Evolutionary conservation across 2,888 invertebrate species (phyloP).

Genomic region (Capitulum mitella): DNA sequence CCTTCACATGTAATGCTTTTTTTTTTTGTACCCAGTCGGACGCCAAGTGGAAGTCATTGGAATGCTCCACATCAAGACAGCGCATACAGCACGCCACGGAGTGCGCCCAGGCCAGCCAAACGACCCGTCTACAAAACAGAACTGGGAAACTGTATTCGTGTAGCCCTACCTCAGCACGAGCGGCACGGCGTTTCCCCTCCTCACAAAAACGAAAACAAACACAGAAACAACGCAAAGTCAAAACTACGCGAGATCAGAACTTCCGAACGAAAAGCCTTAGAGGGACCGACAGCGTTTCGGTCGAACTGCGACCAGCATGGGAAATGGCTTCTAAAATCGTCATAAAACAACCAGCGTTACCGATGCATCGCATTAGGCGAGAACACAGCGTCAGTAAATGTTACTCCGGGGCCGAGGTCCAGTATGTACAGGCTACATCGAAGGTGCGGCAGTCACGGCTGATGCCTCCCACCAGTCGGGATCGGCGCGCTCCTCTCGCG

Average conservation of each 20-base stretch:
- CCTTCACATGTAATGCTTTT: no score
- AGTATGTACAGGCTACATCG: neutral
- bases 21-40: no score
- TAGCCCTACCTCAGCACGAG: neutral
- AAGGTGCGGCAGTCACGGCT: no score
- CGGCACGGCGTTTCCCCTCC: neutral
- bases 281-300: neutral
- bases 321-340: neutral
- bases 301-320: neutral
- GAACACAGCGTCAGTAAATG: neutral
- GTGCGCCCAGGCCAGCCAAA: neutral
- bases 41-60: no score
- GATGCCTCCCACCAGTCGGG: no score
- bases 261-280: neutral
- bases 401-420: neutral
- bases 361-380: neutral
- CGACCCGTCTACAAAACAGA: neutral
- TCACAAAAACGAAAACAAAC: neutral
- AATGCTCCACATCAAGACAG: no score
- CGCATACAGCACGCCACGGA: no score
- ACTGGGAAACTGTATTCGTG: neutral
- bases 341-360: neutral
- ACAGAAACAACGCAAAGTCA: slow-evolving; percentile 10
- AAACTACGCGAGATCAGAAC: neutral
- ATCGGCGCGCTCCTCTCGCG: no score